Conservation (phyloP, 2,113 vertebrate species). For the Pluvialis apricaria region DNA sequence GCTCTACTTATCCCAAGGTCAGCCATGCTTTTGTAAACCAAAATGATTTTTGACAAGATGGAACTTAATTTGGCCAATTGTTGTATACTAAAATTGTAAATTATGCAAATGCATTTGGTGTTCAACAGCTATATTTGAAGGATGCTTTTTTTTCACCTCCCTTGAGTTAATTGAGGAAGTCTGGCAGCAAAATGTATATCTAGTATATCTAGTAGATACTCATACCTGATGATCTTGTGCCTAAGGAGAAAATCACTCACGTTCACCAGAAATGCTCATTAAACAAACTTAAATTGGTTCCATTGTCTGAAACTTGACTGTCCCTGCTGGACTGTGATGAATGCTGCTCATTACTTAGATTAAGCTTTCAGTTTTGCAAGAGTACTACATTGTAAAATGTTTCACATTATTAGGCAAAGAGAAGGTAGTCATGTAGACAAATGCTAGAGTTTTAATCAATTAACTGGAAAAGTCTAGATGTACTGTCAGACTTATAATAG, state of each 20-base stretch:
- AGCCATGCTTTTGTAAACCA: neutral
- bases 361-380: slow-evolving; percentile 42
- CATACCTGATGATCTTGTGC: neutral
- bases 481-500: neutral
- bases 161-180: neutral
- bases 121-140: neutral
- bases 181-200: neutral
- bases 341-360: slow-evolving; percentile 50
- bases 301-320: slow-evolving; percentile 27
- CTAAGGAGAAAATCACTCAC: neutral
- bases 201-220: neutral
- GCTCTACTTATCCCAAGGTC: neutral
- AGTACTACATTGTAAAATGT: neutral
- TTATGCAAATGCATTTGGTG: slow-evolving; percentile 45
- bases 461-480: slow-evolving; percentile 21
- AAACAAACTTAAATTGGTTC: slow-evolving; percentile 19
- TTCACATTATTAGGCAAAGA: neutral
- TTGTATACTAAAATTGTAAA: neutral
- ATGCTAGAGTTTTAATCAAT: slow-evolving; percentile 47
- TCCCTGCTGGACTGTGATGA: slow-evolving; percentile 31
- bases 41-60: slow-evolving; percentile 5
- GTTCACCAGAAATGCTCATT: slow-evolving; percentile 37
- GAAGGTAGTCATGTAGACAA: slow-evolving; percentile 19
- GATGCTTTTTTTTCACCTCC: neutral
- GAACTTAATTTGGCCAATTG: neutral